A percentile compares a stretch with the other conserved stretches of the same genome.
Conservation (phyloP, 1,140 invertebrate species). For the Lepidurus arcticus region DNA sequence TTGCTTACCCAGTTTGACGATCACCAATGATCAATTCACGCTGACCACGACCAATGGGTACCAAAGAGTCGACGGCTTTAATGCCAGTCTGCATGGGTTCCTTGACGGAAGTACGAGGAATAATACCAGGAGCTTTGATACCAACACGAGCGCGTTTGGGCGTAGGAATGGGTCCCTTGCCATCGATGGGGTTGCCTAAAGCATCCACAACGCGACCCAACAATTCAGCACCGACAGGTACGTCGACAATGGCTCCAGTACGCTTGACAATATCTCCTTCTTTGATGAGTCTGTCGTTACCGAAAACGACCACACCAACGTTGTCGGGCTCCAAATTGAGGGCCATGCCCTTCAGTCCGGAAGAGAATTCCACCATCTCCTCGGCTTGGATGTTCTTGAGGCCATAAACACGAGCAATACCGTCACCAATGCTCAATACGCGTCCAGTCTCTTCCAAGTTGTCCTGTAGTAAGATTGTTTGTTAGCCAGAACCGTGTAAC, state of each 20-base stretch:
- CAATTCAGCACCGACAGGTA: conserved; percentile 91
- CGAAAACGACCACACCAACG: conserved; percentile 99
- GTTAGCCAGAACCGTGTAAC: neutral
- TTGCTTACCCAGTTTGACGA: conserved; percentile 87
- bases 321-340: conserved; percentile 99
- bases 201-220: conserved; percentile 98
- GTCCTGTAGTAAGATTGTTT: conserved; percentile 48
- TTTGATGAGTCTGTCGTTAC: conserved; percentile 99
- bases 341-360: conserved; percentile 99
- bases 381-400: conserved; percentile 99
- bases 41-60: conserved; percentile 98
- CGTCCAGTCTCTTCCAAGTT: conserved; percentile 98
- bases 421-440: conserved; percentile 99
- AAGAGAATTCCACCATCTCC: conserved; percentile 99
- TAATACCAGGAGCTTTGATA: conserved; percentile 99
- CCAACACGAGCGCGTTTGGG: conserved; percentile 80
- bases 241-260: conserved; percentile 99
- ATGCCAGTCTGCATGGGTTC: conserved; percentile 99
- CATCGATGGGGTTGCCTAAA: conserved; percentile 94
- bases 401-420: conserved; percentile 99
- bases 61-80: conserved; percentile 98
- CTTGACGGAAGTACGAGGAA: conserved; percentile 95
- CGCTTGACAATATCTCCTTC: conserved; percentile 99
- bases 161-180: conserved; percentile 78
- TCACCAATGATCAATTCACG: conserved; percentile 99